Evolutionary conservation across 2,888 invertebrate genomes (phyloP), one percentile per base, ranked within the genome.

Genomic region (Taenaris catops): DNA sequence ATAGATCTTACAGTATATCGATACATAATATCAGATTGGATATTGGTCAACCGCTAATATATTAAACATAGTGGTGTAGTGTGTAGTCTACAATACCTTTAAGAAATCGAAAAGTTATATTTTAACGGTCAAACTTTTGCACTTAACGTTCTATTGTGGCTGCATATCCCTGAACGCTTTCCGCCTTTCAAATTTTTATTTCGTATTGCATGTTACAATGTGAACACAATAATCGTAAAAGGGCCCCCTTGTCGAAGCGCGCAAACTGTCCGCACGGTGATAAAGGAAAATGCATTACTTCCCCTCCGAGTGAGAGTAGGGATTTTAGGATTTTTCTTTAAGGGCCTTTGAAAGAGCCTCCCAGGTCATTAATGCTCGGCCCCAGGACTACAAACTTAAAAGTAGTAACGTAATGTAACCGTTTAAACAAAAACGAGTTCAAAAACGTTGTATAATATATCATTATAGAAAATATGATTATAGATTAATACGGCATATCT

Each of bases 271-370:
- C 73, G 69, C 74, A 58, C 55, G 65, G 71, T 67, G 76, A 83
- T 83, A 83, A 84, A 83, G 72, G 76, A 75, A 83, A 84, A 84
- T 78, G 81, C 84, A 83, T 84, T 83, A 79, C 80, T 73, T 81
- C 75, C 81, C 76, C 58, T 55, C 56, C 45, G 53, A 53, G 49
- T 52, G 65, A 66, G 66, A 63, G 70, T 66, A 63, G 64, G 64
- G 64, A 66, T 72, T 78, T 72, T 66, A 63, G 64, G 64, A 65
- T 72, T 76, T 67, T 72, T 74, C 61, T 56, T 64, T 75, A 74
- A 67, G 70, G 64, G 64, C 74, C 73, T 66, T 69, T 61, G 69
- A 70, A 76, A 79, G 72, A 76, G 74, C 74, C 71, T 65, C 71
- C 49, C 54, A 58, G 63, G 69, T 71, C 78, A 70, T 81, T 80